Evolutionary conservation across 2,797 vertebrate genomes (phyloP), one percentile per base, ranked within the genome.

Genomic region (Periophthalmus magnuspinnatus): DNA sequence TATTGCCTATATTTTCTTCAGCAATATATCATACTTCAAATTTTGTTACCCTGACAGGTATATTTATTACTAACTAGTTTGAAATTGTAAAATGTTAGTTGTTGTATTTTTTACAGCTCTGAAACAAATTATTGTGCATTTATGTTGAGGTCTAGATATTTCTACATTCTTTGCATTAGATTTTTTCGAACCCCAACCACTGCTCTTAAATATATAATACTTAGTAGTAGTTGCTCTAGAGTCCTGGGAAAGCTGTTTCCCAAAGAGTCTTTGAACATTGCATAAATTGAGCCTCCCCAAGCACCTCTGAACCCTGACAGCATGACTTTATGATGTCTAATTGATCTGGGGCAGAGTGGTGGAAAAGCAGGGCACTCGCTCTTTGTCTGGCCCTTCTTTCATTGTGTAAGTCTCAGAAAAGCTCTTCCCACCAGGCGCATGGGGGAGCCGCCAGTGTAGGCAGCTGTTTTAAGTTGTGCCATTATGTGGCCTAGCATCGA

Each of bases 391-490:
- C 72, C 72, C 62, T 68, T 80, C 64, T 48, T 55, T 80, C 73
- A 81, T 79, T 80, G 75, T 77, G 61, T 54, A 65, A 75, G 59
- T 47, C 68, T 80, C 69, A 52, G 66, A 76, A 72, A 82, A 90
- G 76, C 73, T 13, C 60, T 66, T 66, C 70, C 50, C 78, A 74
- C 65, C 34, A 55, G 60, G 24, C 36, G 6, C 65, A 48, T 28
- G 63, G 71, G 82, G 70, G 74, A 83, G 69, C 1, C 80, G 76
- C 70, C 60, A 76, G 70, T 61, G 73, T 56, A 47, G 16, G 7
- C 56, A 21, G 70, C 63, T 71, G 84, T 84, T 88, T 82, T 64
- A 80, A 79, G 79, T 70, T 70, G 69, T 62, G 75, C 83, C 75
- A 79, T 81, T 71, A 69, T 81, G 78, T 75, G 68, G 75, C 82